These are phyloP conservation scores for Pycnonotus jocosus DNA, from an alignment of 2,113 vertebrate species.

Conservation along the genomic window DNA sequence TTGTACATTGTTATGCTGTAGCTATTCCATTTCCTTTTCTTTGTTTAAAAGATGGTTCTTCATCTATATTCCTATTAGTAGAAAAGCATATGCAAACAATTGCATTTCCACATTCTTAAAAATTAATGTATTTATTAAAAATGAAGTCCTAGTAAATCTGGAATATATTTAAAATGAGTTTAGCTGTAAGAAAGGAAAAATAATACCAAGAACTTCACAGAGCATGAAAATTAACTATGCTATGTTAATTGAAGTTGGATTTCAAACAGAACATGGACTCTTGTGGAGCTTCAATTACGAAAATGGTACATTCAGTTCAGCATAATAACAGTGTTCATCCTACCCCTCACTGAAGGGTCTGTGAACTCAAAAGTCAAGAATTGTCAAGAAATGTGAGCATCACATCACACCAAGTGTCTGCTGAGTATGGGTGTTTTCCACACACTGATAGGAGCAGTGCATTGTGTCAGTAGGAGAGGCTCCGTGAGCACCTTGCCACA, in stretches of 20 bases:
- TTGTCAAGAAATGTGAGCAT: not conserved
- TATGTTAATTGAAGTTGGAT: constrained; percentile 13
- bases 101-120: not conserved
- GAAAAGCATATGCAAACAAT: not conserved
- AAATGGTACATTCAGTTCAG: not conserved
- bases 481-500: not conserved
- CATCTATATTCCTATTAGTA: not conserved
- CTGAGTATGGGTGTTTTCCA: not conserved
- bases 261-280: not conserved
- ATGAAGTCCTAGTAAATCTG: not conserved
- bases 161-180: not conserved
- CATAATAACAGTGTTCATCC: not conserved
- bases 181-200: not conserved
- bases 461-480: not conserved
- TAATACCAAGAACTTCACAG: not conserved
- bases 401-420: not conserved
- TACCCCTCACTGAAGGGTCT: not conserved
- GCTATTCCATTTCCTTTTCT: not conserved
- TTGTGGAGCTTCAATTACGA: not conserved
- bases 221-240: constrained; percentile 4
- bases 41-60: not conserved
- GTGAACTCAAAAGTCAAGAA: not conserved
- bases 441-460: not conserved
- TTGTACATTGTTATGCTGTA: not conserved
- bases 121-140: constrained; percentile 2